A percentile compares a stretch with the other conserved stretches of the same genome.
Evolutionary conservation across 2,113 vertebrate species (phyloP).

Genomic region (Cercopithecus mona): DNA sequence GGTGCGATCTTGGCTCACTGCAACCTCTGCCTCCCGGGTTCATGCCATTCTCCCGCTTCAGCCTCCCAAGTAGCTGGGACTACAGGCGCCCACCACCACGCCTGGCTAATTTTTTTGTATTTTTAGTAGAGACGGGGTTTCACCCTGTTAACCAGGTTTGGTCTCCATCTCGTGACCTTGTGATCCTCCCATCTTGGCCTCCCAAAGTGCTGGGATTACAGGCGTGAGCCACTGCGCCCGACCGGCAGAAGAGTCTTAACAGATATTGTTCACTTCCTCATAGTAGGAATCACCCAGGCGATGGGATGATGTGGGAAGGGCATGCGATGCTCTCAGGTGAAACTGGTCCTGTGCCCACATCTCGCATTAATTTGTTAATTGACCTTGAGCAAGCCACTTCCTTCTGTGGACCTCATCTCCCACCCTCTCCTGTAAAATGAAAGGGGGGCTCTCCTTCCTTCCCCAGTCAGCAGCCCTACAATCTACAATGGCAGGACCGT

Average conservation of each 20-base stretch:
- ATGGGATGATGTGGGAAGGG: too few relatives aligned
- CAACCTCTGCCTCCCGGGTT: too few relatives aligned
- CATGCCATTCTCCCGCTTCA: fast-evolving
- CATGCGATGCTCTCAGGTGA: neutral
- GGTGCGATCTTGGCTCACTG: too few relatives aligned
- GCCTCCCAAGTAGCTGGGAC: too few relatives aligned
- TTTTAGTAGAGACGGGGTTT: too few relatives aligned
- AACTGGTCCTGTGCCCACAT: neutral
- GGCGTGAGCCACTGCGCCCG: too few relatives aligned
- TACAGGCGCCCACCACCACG: too few relatives aligned
- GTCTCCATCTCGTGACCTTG: too few relatives aligned
- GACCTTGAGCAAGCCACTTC: neutral
- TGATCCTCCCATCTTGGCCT: too few relatives aligned
- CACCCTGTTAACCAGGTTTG: too few relatives aligned
- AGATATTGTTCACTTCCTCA: neutral
- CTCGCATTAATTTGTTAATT: neutral
- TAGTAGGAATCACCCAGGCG: neutral
- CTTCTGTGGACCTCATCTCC: neutral
- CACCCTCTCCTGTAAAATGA: neutral
- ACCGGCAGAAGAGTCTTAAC: neutral
- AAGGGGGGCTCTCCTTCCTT: neutral
- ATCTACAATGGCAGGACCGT: fast-evolving
- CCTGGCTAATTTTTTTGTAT: too few relatives aligned
- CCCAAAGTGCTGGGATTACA: too few relatives aligned
- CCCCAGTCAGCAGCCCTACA: neutral